Conservation (phyloP, 2,888 invertebrate species). For the Barypeithes pellucidus region DNA sequence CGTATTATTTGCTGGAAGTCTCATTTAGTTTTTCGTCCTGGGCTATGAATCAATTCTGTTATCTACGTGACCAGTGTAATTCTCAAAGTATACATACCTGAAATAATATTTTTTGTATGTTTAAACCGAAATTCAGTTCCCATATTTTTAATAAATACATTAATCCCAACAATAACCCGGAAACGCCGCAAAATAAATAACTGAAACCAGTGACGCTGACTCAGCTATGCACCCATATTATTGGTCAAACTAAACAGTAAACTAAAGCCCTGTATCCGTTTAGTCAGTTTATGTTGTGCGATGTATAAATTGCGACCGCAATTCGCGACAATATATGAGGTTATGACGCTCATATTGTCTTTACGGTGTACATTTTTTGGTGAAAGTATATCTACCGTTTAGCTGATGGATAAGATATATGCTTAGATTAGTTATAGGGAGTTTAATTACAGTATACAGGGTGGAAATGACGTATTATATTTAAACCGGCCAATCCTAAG, state of each 20-base stretch:
- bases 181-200: slow-evolving; percentile 23
- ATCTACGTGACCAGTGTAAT: too few species aligned
- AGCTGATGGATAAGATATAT: too few species aligned
- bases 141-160: slow-evolving; percentile 16
- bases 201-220: slow-evolving; percentile 8
- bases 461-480: too few species aligned
- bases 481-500: too few species aligned
- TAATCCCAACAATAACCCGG: neutral
- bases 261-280: slow-evolving; percentile 31
- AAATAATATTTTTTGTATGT: neutral
- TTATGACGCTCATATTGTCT: slow-evolving; percentile 9
- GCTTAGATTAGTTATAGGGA: too few species aligned
- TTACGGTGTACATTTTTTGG: slow-evolving; percentile 1
- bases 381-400: too few species aligned
- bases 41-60: too few species aligned
- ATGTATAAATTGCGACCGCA: slow-evolving; percentile 29
- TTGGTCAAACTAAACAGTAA: slow-evolving; percentile 29
- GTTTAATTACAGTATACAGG: too few species aligned
- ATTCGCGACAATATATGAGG: slow-evolving; percentile 29
- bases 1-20: too few species aligned
- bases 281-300: slow-evolving; percentile 22
- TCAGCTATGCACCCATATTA: slow-evolving; percentile 9
- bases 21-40: too few species aligned
- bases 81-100: too few species aligned
- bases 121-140: neutral